Conservation (phyloP, 2,888 invertebrate genomes). For the Archaeoteleia sp. region DNA sequence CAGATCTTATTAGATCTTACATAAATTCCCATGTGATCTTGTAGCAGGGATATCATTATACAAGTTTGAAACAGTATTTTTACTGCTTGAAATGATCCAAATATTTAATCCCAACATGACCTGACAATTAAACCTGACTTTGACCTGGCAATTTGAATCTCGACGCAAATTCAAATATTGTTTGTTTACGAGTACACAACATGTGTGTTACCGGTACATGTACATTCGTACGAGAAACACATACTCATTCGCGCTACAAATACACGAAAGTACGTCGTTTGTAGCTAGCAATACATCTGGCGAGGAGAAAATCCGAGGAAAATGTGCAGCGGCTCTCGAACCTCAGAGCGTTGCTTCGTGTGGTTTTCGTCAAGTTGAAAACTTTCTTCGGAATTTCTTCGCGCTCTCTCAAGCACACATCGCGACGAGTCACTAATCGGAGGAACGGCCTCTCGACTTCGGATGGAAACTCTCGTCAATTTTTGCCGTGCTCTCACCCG, state of each 20-base stretch:
- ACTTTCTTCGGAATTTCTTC: constrained; percentile 37
- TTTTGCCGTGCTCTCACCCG: constrained; percentile 38
- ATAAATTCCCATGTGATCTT: too few relatives aligned
- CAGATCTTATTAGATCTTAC: too few relatives aligned
- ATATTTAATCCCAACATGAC: too few relatives aligned
- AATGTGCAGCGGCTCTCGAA: constrained; percentile 24
- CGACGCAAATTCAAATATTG: too few relatives aligned
- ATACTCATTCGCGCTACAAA: constrained; percentile 25
- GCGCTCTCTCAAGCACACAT: constrained; percentile 38
- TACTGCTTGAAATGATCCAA: too few relatives aligned
- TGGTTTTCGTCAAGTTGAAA: constrained; percentile 28
- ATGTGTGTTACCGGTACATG: too few relatives aligned
- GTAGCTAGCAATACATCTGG: constrained; percentile 13
- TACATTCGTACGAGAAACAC: not conserved
- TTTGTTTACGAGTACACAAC: too few relatives aligned
- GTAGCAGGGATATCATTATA: too few relatives aligned
- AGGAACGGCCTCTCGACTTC: constrained; percentile 39
- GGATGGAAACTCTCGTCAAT: constrained; percentile 40
- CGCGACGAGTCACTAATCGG: constrained; percentile 46
- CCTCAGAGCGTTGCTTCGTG: constrained; percentile 21
- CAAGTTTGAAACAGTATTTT: too few relatives aligned
- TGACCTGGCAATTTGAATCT: too few relatives aligned
- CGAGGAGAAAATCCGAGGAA: constrained; percentile 26
- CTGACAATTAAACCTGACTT: too few relatives aligned
- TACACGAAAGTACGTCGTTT: constrained; percentile 25